Evolutionary conservation across 2,113 vertebrate species (phyloP), one percentile per base, ranked within the genome.

Genomic region (Corvus hawaiiensis): DNA sequence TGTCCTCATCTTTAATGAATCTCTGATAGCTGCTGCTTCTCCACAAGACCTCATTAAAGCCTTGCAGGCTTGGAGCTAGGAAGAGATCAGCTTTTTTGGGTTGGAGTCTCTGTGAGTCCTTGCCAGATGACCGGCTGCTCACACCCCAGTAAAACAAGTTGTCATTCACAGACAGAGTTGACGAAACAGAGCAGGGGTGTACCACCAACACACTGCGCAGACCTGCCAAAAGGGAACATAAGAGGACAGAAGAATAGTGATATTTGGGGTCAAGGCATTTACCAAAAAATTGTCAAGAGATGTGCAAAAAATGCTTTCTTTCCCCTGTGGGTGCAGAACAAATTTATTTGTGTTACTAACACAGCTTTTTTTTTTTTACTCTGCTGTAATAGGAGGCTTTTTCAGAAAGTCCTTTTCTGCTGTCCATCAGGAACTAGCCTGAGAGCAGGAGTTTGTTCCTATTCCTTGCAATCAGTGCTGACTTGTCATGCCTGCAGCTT

Each of bases 11-110:
- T 69, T 87, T 85, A 94, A 92, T 64, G 93, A 94, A 87, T 82
- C 89, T 75, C 77, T 87, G 73, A 23, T 74, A 92, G 43, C 69
- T 84, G 49, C 69, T 64, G 49, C 48, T 88, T 90, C 61, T 87
- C 73, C 84, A 35, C 37, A 84, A 92, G 73, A 64, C 44, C 86
- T 94, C 93, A 81, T 92, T 92, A 94, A 92, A 63, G 33, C n/a
- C 66, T 71, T 72, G 64, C 49, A 82, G 62, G 75, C 69, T 75
- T 52, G n/a, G 76, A 89, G 73, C 44, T 71, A 30, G 77, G 61
- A 78, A 27, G 46, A 74, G 61, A 21, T 26, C 52, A 69, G 59
- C 20, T 92, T 94, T 92, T 90, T 89, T n/a, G 88, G 55, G 59
- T 3, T 55, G 64, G 33, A 94, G 35, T 62, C 56, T 82, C 51